phyloP scores from a whole-genome alignment of 2,888 invertebrate species.

The Perizoma affinitatum region DNA sequence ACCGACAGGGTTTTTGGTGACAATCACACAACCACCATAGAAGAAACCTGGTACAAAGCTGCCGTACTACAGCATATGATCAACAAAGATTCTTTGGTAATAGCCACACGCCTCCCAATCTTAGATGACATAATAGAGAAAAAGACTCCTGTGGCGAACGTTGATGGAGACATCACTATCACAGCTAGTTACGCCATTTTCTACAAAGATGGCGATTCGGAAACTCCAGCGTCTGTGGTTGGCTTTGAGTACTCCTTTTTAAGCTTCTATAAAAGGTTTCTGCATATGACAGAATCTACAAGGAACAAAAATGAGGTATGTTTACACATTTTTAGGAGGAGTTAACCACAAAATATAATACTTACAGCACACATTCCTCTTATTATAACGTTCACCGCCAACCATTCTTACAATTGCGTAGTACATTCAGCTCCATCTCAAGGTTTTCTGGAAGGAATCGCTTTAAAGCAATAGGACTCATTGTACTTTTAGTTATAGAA shows the following conservation, averaged over 20 bases:
- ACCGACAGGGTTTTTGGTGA: constrained; percentile 89
- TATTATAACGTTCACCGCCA: too few relatives aligned
- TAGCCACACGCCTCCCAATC: constrained; percentile 87
- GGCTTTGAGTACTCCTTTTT: constrained; percentile 93
- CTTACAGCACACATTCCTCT: too few relatives aligned
- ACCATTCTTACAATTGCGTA: too few relatives aligned
- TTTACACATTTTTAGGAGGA: background rate
- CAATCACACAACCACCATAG: constrained; percentile 89
- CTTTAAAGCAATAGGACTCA: too few relatives aligned
- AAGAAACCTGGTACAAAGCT: constrained; percentile 96
- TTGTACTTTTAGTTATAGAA: too few relatives aligned
- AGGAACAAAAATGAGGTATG: constrained; percentile 51
- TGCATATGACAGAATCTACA: constrained; percentile 81
- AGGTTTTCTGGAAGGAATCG: too few relatives aligned
- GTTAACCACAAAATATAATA: too few relatives aligned
- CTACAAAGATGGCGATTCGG: constrained; percentile 88
- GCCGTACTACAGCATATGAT: constrained; percentile 93
- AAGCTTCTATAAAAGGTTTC: constrained; percentile 87
- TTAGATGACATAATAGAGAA: constrained; percentile 65
- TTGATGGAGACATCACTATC: constrained; percentile 85
- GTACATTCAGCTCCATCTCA: too few relatives aligned
- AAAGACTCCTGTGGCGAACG: constrained; percentile 62
- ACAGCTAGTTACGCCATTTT: constrained; percentile 94
- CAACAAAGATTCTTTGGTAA: constrained; percentile 90
- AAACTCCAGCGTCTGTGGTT: constrained; percentile 94